Conservation (phyloP, 2,888 invertebrate genomes). For the Abrostola tripartita region DNA sequence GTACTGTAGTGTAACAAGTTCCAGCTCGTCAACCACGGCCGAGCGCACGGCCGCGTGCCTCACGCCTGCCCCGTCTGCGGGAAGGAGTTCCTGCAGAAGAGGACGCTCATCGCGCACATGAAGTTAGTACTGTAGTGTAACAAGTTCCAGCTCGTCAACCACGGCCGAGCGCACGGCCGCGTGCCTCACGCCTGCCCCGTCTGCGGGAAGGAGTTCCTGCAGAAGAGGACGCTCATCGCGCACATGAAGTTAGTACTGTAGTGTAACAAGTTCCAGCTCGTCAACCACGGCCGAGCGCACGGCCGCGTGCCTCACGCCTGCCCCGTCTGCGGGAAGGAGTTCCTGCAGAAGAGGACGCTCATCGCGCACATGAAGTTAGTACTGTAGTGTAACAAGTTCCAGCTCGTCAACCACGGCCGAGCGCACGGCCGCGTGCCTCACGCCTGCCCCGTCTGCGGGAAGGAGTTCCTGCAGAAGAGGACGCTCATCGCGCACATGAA, state of each 20-base stretch:
- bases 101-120: conserved; percentile 94
- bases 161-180: conserved; percentile 93
- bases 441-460: conserved; percentile 94
- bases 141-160: conserved; percentile 95
- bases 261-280: conserved; percentile 92
- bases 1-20: conserved; percentile 87
- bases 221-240: conserved; percentile 94
- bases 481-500: conserved; percentile 94
- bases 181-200: conserved; percentile 94
- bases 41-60: conserved; percentile 93
- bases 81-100: conserved; percentile 95
- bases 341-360: conserved; percentile 94
- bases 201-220: conserved; percentile 95
- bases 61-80: conserved; percentile 94
- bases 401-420: conserved; percentile 94
- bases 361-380: conserved; percentile 93
- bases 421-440: conserved; percentile 94
- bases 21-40: conserved; percentile 94
- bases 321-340: conserved; percentile 95
- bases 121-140: conserved; percentile 81
- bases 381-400: conserved; percentile 89
- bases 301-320: conserved; percentile 94
- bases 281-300: conserved; percentile 94
- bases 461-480: conserved; percentile 95
- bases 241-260: conserved; percentile 91